Conservation (phyloP, 2,888 invertebrate genomes). For the Malthinus seriepunctatus region DNA sequence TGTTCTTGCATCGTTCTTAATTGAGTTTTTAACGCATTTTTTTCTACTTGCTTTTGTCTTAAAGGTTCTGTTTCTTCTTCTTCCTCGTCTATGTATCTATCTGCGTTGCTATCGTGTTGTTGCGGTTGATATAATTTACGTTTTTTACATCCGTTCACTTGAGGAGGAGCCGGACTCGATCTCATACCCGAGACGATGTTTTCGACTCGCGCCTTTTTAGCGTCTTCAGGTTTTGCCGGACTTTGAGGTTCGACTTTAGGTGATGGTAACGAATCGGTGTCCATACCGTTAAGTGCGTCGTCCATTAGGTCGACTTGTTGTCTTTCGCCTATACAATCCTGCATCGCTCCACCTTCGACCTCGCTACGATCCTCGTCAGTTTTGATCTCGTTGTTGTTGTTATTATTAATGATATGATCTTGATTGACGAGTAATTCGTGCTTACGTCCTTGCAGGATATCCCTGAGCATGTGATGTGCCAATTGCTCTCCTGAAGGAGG, state of each 20-base stretch:
- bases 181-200: conserved; percentile 95
- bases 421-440: conserved; percentile 71
- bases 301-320: conserved; percentile 61
- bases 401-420: conserved; percentile 56
- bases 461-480: conserved; percentile 86
- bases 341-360: conserved; percentile 48
- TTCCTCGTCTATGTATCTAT: conserved; percentile 73
- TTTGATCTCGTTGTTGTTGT: conserved; percentile 57
- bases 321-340: conserved; percentile 62
- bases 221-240: conserved; percentile 65
- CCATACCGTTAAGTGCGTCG: conserved; percentile 64
- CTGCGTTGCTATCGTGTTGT: conserved; percentile 78
- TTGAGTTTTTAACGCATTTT: conserved; percentile 84
- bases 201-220: conserved; percentile 92
- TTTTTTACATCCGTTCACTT: conserved; percentile 93
- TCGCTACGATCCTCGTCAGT: conserved; percentile 38
- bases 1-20: conserved; percentile 87
- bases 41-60: conserved; percentile 83
- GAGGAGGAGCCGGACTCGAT: conserved; percentile 78
- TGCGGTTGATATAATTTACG: conserved; percentile 95
- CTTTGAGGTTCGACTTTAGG: conserved; percentile 63
- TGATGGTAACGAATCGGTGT: conserved; percentile 64
- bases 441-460: conserved; percentile 87
- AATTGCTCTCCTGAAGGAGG: conserved; percentile 59
- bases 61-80: conserved; percentile 76